Evolutionary conservation across 2,797 vertebrate species (phyloP).

Genomic region (Picus viridis): DNA sequence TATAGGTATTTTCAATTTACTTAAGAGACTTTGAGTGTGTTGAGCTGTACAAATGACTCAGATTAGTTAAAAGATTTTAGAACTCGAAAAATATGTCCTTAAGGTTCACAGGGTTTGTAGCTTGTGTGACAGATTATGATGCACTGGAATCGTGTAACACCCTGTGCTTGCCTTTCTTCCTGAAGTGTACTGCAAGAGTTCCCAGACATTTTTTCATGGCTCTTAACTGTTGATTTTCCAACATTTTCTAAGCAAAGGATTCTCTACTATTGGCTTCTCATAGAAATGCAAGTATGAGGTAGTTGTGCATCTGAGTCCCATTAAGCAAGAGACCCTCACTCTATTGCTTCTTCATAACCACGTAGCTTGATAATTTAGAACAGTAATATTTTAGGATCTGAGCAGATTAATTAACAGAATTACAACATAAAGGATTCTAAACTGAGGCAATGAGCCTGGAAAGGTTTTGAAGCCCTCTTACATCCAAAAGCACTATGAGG

Average conservation of each 20-base stretch:
- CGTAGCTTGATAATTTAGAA: background rate
- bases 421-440: background rate
- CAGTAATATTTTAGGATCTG: background rate
- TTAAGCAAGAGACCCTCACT: background rate
- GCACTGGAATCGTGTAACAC: background rate
- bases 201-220: background rate
- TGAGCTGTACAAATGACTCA: conserved; percentile 35
- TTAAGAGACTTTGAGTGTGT: conserved; percentile 32
- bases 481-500: background rate
- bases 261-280: background rate
- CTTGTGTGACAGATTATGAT: background rate
- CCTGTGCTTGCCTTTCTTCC: conserved; percentile 13
- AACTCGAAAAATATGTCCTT: background rate
- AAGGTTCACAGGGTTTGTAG: background rate
- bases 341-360: background rate
- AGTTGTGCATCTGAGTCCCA: background rate
- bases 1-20: conserved; percentile 55
- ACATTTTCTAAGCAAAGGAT: background rate
- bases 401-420: background rate
- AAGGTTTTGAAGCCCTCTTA: background rate
- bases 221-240: background rate
- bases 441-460: background rate
- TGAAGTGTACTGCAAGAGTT: background rate
- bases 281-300: background rate
- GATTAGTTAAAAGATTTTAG: conserved; percentile 18